Evolutionary conservation across 2,888 invertebrate species (phyloP).

Genomic region (Oligia latruncula): DNA sequence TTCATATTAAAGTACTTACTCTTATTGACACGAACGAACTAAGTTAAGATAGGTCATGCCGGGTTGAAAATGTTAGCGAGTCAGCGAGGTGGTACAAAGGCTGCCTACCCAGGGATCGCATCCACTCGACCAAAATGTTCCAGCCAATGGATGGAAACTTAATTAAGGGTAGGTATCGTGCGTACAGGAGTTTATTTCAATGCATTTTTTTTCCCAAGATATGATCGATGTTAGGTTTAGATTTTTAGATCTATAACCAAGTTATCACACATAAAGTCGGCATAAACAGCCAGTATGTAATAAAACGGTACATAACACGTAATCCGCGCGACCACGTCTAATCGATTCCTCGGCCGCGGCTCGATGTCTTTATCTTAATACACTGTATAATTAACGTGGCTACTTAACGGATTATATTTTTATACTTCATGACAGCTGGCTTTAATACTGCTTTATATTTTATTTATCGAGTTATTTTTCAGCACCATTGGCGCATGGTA

Average conservation of each 20-base stretch:
- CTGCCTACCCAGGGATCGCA: background rate
- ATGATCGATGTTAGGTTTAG: no score
- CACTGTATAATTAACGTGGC: slow-evolving; percentile 73
- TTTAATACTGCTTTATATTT: slow-evolving; percentile 1
- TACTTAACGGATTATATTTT: slow-evolving; percentile 60
- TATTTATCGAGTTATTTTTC: background rate
- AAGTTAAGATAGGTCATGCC: background rate
- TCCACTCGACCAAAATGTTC: no score
- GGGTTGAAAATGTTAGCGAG: background rate
- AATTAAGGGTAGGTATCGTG: no score
- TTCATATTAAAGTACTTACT: background rate
- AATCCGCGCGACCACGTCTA: slow-evolving; percentile 59
- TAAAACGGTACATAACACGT: slow-evolving; percentile 34
- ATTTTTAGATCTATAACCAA: background rate
- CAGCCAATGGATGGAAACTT: no score
- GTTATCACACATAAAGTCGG: slow-evolving; percentile 6
- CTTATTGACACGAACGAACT: background rate
- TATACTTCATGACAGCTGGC: slow-evolving; percentile 35
- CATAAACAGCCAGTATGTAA: slow-evolving; percentile 20
- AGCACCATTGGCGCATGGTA: background rate
- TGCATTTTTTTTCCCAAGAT: no score
- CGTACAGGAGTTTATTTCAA: no score
- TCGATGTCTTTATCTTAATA: slow-evolving; percentile 72
- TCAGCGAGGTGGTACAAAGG: background rate
- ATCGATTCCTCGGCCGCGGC: slow-evolving; percentile 69